Conservation (phyloP, 2,113 vertebrate genomes). For the Chaetops frenatus region DNA sequence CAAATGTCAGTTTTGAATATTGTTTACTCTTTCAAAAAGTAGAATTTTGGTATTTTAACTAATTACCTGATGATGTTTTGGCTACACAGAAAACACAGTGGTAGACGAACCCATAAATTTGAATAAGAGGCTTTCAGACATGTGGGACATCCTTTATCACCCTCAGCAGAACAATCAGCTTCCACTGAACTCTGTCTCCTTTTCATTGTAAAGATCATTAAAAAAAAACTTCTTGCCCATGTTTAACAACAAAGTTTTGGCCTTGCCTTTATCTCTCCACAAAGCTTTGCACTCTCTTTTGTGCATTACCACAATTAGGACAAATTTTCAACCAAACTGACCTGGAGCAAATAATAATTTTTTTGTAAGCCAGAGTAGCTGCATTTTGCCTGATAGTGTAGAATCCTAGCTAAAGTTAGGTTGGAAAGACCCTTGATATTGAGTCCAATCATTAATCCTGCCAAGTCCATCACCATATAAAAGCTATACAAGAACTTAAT, state of each 20-base stretch:
- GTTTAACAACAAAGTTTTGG: not conserved
- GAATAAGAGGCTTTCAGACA: not conserved
- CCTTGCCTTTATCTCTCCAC: not conserved
- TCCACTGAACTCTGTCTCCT: not conserved
- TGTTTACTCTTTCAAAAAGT: not conserved
- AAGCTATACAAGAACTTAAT: not conserved
- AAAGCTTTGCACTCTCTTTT: not conserved
- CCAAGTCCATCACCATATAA: not conserved
- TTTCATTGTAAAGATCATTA: not conserved
- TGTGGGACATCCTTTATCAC: not conserved
- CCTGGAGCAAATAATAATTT: not conserved
- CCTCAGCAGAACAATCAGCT: not conserved
- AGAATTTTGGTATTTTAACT: not conserved
- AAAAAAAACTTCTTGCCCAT: not conserved
- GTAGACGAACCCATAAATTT: not conserved
- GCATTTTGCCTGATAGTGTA: not conserved
- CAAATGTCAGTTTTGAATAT: not conserved
- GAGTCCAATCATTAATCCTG: not conserved
- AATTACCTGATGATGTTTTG: not conserved
- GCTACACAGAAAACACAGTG: not conserved
- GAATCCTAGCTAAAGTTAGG: not conserved
- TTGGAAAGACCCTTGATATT: not conserved
- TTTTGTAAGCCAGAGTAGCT: not conserved
- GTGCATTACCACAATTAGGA: not conserved
- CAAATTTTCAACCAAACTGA: not conserved